These are phyloP conservation scores for Melanophora roralis DNA, from an alignment of 2,888 invertebrate species.

Conservation along the genomic window DNA sequence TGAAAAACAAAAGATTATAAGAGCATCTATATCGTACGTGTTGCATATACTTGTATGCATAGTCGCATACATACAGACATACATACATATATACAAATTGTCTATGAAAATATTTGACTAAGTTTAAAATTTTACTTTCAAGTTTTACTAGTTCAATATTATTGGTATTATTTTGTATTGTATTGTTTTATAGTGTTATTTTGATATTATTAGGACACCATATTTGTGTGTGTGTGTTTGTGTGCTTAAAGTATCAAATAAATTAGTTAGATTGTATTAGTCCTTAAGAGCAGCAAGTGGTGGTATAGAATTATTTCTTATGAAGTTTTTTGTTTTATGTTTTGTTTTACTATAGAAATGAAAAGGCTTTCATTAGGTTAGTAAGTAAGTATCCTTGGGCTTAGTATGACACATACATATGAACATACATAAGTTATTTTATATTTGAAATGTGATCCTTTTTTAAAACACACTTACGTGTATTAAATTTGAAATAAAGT, in stretches of 20 bases:
- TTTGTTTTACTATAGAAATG: neutral
- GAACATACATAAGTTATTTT: neutral
- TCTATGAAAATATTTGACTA: neutral
- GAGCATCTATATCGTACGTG: neutral
- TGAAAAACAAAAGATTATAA: constrained; percentile 48
- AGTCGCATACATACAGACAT: no score
- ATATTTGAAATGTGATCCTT: constrained; percentile 6
- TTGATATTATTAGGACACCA: constrained; percentile 31
- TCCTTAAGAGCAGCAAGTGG: neutral
- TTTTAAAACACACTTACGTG: neutral
- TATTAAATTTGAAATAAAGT: neutral
- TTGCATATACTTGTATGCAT: neutral
- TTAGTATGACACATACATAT: neutral
- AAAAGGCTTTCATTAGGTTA: constrained; percentile 27
- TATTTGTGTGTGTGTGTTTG: neutral
- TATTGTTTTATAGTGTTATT: constrained; percentile 17
- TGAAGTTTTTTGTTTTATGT: constrained; percentile 5
- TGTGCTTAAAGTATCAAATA: neutral
- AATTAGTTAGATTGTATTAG: no score
- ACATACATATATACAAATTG: neutral
- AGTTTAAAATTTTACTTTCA: neutral
- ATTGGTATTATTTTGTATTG: neutral
- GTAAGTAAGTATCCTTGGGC: constrained; percentile 41
- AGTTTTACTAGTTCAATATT: constrained; percentile 12
- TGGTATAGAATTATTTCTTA: constrained; percentile 21